These are phyloP conservation scores for Drosophila sturtevanti DNA, from an alignment of 1,140 invertebrate species.

Conservation along the genomic window DNA sequence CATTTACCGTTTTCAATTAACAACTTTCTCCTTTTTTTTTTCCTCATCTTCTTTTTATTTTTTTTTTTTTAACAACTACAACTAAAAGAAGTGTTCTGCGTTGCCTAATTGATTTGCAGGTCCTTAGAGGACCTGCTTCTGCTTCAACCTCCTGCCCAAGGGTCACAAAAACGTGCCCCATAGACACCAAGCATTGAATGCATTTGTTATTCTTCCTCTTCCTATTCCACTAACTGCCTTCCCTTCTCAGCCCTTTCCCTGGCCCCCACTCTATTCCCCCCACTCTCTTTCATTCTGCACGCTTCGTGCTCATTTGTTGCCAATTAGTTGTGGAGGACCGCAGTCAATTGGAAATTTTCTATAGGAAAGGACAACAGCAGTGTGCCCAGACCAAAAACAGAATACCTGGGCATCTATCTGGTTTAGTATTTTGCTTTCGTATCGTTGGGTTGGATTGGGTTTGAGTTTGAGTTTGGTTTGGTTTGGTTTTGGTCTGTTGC, in stretches of 20 bases:
- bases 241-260: neutral
- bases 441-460: neutral
- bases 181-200: conserved; percentile 41
- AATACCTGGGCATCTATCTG: conserved; percentile 18
- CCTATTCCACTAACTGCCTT: neutral
- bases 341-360: conserved; percentile 77
- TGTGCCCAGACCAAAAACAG: neutral
- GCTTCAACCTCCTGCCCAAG: neutral
- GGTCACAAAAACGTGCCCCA: conserved; percentile 14
- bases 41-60: no score
- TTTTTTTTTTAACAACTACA: conserved; percentile 24
- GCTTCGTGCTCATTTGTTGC: conserved; percentile 76
- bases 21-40: conserved; percentile 54
- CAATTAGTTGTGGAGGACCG: conserved; percentile 78
- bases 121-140: conserved; percentile 37
- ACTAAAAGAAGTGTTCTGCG: conserved; percentile 32
- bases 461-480: neutral
- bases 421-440: neutral
- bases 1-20: conserved; percentile 75
- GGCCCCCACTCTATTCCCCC: neutral
- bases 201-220: conserved; percentile 19
- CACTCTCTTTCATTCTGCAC: conserved; percentile 24
- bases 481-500: conserved; percentile 21
- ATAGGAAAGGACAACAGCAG: conserved; percentile 2
- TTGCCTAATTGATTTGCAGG: conserved; percentile 75